Evolutionary conservation across 2,797 vertebrate genomes (phyloP).

Genomic region (Melanotaenia nigrans): DNA sequence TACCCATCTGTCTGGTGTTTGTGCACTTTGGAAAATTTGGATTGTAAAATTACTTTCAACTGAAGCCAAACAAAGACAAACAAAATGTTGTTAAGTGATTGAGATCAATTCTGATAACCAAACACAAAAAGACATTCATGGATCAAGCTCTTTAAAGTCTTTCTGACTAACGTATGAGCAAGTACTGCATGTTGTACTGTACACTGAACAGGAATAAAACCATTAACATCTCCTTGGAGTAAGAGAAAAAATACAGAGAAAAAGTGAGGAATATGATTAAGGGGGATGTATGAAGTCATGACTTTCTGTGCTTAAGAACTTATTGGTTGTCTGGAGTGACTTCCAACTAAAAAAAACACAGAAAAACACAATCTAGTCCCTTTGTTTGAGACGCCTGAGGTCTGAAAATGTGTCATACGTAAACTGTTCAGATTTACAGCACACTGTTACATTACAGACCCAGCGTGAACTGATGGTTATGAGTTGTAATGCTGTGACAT

Average conservation of each 20-base stretch:
- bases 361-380: neutral
- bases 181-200: neutral
- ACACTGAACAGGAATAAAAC: neutral
- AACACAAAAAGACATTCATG: neutral
- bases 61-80: slow-evolving; percentile 25
- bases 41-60: slow-evolving; percentile 13
- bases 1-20: slow-evolving; percentile 44
- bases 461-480: neutral
- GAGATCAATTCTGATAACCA: slow-evolving; percentile 20
- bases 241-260: neutral
- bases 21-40: slow-evolving; percentile 48
- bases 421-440: neutral
- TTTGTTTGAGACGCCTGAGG: neutral
- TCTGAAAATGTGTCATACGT: neutral
- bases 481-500: neutral
- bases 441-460: neutral
- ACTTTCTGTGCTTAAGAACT: neutral
- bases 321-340: neutral
- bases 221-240: neutral
- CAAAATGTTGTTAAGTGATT: slow-evolving; percentile 27
- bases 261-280: neutral
- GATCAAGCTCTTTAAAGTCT: slow-evolving; percentile 2
- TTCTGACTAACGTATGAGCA: neutral
- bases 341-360: neutral
- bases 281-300: neutral